A percentile compares a stretch with the other conserved stretches of the same genome.
phyloP scores from a whole-genome alignment of 2,113 vertebrate genomes.

The Pionites leucogaster region DNA sequence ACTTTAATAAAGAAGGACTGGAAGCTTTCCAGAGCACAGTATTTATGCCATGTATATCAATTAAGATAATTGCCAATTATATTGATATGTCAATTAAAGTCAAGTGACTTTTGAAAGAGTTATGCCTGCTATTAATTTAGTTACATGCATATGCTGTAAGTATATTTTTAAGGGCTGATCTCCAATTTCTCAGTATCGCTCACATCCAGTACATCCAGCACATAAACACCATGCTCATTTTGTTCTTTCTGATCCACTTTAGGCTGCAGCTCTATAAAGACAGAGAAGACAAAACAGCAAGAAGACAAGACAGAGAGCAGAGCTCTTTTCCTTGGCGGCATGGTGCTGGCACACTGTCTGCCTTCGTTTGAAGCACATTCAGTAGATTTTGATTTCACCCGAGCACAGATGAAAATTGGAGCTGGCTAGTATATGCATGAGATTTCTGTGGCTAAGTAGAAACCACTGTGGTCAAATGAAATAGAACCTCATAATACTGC shows the following conservation, averaged over 20 bases:
- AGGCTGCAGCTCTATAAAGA: background rate
- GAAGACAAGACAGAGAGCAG: background rate
- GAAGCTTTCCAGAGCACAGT: slow-evolving; percentile 53
- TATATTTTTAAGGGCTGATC: background rate
- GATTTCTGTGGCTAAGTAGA: slow-evolving; percentile 52
- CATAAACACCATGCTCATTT: background rate
- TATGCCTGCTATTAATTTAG: slow-evolving; percentile 59
- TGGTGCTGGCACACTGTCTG: background rate
- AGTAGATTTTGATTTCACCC: slow-evolving; percentile 11
- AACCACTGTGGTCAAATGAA: slow-evolving; percentile 39
- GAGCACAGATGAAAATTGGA: slow-evolving; percentile 39
- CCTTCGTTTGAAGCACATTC: background rate
- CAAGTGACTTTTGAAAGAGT: slow-evolving; percentile 60
- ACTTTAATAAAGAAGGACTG: slow-evolving; percentile 52
- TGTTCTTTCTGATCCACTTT: background rate
- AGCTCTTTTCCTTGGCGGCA: slow-evolving; percentile 25
- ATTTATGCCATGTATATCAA: slow-evolving; percentile 62
- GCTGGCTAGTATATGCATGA: background rate
- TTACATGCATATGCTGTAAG: background rate
- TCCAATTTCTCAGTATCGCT: slow-evolving; percentile 15
- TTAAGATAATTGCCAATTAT: slow-evolving; percentile 68
- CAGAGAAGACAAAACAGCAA: background rate
- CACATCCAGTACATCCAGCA: background rate
- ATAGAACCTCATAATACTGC: background rate
- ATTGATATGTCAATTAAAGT: slow-evolving; percentile 67